A percentile compares a stretch with the other conserved stretches of the same genome.
Conservation (phyloP, 2,113 vertebrate genomes). For the Eretmochelys imbricata region DNA sequence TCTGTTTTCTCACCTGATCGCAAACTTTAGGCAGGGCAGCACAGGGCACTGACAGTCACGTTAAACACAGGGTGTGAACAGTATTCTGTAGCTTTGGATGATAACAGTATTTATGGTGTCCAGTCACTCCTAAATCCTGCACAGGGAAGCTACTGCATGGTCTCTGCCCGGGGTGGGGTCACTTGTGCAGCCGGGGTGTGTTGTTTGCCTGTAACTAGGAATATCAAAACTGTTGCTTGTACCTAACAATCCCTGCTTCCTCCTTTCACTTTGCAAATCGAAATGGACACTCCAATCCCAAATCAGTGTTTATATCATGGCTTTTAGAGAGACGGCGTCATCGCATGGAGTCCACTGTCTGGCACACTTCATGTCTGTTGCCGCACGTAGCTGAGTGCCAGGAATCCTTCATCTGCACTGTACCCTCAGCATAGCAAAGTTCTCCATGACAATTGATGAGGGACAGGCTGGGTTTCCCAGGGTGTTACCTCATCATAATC, state of each 20-base stretch:
- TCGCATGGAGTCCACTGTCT: neutral
- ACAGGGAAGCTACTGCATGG: neutral
- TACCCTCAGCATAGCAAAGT: neutral
- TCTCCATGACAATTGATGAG: neutral
- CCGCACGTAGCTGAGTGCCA: neutral
- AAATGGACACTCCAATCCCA: conserved; percentile 34
- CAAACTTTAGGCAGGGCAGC: neutral
- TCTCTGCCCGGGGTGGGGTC: conserved; percentile 22
- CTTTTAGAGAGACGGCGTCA: neutral
- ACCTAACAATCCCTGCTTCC: conserved; percentile 50
- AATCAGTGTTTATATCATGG: neutral
- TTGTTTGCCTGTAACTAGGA: conserved; percentile 49
- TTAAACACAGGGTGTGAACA: conserved; percentile 36
- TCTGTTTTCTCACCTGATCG: neutral
- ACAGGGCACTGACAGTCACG: conserved; percentile 34
- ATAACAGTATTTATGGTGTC: neutral
- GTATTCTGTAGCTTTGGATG: neutral
- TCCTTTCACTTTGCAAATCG: conserved; percentile 67
- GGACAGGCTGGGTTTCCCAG: neutral
- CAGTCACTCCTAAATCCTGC: neutral
- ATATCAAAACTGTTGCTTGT: conserved; percentile 51
- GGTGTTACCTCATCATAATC: neutral
- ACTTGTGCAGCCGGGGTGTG: conserved; percentile 33
- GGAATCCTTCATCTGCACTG: neutral
- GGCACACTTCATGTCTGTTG: neutral